phyloP scores from a whole-genome alignment of 2,113 vertebrate species.

The Pelusios castaneus region DNA sequence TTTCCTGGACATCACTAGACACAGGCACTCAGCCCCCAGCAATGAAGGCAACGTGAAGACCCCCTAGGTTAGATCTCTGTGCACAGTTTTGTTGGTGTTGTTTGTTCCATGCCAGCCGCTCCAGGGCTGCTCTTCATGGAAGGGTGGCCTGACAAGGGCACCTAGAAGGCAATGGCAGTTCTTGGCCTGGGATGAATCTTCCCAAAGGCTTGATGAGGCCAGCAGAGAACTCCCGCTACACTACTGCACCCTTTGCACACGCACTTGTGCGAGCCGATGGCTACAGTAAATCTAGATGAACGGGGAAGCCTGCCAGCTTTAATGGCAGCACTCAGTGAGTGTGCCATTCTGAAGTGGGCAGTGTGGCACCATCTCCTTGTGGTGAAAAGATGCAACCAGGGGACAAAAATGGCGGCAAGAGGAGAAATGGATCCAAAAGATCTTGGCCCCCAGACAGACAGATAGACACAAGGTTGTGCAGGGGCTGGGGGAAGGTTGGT shows the following conservation, averaged over 20 bases:
- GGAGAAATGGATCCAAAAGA: background rate
- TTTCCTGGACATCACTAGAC: background rate
- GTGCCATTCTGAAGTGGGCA: background rate
- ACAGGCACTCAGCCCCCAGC: background rate
- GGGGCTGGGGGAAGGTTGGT: background rate
- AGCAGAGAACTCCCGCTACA: background rate
- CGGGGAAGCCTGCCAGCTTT: background rate
- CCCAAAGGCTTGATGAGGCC: background rate
- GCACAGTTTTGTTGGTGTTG: background rate
- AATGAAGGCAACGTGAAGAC: background rate
- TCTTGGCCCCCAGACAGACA: background rate
- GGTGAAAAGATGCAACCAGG: background rate
- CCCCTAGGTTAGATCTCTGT: background rate
- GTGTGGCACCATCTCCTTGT: background rate
- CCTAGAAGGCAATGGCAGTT: background rate
- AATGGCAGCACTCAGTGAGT: background rate
- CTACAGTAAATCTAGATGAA: background rate
- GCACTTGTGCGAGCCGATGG: background rate
- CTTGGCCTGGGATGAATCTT: background rate
- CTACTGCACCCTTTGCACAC: background rate
- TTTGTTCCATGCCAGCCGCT: background rate
- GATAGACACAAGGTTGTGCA: background rate
- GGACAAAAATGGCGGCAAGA: background rate
- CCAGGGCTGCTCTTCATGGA: background rate
- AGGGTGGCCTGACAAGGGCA: background rate